Evolutionary conservation across 2,113 vertebrate genomes (phyloP).

Genomic region (Xiphophorus hellerii): DNA sequence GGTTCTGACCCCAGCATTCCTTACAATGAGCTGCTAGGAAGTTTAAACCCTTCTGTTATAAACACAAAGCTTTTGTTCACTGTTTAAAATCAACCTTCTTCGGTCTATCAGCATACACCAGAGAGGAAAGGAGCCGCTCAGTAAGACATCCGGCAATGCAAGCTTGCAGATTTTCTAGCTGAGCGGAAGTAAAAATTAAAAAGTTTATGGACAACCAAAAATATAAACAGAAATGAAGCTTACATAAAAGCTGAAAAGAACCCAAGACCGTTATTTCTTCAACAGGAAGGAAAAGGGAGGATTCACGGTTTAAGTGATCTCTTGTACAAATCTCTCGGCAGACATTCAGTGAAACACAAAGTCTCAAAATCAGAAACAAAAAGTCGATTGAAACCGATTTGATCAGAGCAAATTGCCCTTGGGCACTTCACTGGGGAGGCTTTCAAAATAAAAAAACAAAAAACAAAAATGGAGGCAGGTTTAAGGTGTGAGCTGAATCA

Average conservation of each 20-base stretch:
- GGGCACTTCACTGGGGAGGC: not conserved
- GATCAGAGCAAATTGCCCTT: not conserved
- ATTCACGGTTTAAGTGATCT: not conserved
- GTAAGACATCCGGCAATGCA: slow-evolving; percentile 26
- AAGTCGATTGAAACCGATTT: not conserved
- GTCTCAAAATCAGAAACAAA: not conserved
- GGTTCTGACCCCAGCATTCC: not conserved
- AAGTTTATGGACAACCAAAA: not conserved
- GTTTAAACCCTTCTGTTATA: not conserved
- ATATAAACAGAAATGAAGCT: not conserved
- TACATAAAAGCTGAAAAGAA: not conserved
- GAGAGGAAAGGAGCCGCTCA: slow-evolving; percentile 1
- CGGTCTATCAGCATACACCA: not conserved
- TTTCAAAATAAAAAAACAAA: not conserved
- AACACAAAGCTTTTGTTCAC: not conserved
- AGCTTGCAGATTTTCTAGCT: not conserved
- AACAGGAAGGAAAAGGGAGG: slow-evolving; percentile 39
- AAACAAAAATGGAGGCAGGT: slow-evolving; percentile 33
- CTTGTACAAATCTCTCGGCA: slow-evolving; percentile 3
- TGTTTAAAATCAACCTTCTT: not conserved
- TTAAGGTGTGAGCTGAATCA: slow-evolving; percentile 36
- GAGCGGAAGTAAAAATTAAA: not conserved
- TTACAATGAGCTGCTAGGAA: not conserved
- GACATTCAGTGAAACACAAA: slow-evolving; percentile 2
- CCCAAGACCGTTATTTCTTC: not conserved